phyloP scores from a whole-genome alignment of 2,797 vertebrate genomes.

The Rhynchotus rufescens region DNA sequence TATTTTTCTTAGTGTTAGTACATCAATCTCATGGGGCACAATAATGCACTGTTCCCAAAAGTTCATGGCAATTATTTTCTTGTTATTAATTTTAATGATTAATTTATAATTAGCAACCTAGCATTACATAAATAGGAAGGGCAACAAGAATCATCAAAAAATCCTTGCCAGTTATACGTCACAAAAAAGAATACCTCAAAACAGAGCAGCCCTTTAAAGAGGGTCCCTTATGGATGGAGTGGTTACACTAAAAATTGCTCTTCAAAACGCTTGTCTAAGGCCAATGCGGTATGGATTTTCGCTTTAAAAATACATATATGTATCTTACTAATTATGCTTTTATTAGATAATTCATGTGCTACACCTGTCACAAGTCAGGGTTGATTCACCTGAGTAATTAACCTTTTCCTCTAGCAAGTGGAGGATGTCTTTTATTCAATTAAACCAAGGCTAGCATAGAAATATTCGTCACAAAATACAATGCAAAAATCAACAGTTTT shows the following conservation, averaged over 20 bases:
- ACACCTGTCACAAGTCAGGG: conserved; percentile 54
- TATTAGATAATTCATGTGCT: conserved; percentile 22
- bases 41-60: conserved; percentile 17
- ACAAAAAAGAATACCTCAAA: conserved; percentile 22
- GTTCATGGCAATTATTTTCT: conserved; percentile 47
- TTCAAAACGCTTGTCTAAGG: conserved; percentile 16
- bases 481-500: conserved; percentile 63
- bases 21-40: neutral
- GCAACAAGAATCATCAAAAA: neutral
- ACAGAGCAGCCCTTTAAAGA: conserved; percentile 13
- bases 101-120: conserved; percentile 41
- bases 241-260: conserved; percentile 19
- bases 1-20: conserved; percentile 26
- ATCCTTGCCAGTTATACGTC: neutral
- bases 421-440: conserved; percentile 54
- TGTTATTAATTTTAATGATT: conserved; percentile 48
- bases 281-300: neutral
- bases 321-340: conserved; percentile 29
- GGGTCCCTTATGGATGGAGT: neutral
- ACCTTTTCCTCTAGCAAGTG: conserved; percentile 60
- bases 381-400: conserved; percentile 75
- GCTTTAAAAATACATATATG: conserved; percentile 1
- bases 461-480: conserved; percentile 57
- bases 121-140: conserved; percentile 36
- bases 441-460: conserved; percentile 52